Percentiles rank a stretch among this genome's conserved stretches.
Evolutionary conservation across 2,113 vertebrate species (phyloP).

Genomic region (Hucho hucho): DNA sequence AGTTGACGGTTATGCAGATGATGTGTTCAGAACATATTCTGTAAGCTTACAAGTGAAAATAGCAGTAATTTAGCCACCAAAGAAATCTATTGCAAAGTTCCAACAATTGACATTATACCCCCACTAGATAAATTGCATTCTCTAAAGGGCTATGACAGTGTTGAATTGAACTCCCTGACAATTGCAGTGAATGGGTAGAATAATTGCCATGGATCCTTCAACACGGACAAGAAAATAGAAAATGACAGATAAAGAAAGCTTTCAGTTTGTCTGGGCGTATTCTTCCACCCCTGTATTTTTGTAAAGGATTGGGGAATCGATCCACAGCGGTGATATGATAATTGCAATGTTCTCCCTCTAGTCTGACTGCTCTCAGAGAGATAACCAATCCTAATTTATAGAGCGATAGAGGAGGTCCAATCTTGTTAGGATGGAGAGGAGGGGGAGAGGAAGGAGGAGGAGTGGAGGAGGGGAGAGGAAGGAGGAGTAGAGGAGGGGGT

Average conservation of each 20-base stretch:
- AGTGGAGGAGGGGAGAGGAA: too few relatives aligned
- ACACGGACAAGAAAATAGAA: not conserved
- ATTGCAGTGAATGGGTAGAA: not conserved
- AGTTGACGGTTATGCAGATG: too few relatives aligned
- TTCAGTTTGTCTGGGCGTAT: slow-evolving; percentile 1
- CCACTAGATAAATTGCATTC: not conserved
- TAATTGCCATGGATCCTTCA: not conserved
- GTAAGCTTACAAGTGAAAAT: not conserved
- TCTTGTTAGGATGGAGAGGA: not conserved
- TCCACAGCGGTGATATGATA: slow-evolving; percentile 1
- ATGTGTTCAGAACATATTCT: too few relatives aligned
- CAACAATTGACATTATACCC: not conserved
- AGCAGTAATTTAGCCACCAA: not conserved
- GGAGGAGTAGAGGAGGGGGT: not conserved
- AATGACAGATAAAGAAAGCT: not conserved
- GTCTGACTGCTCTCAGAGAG: not conserved
- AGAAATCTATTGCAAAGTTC: not conserved
- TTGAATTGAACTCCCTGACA: not conserved
- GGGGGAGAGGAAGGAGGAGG: too few relatives aligned
- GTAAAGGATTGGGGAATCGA: not conserved
- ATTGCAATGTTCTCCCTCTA: slow-evolving; percentile 1
- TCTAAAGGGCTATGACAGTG: not conserved
- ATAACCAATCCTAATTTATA: not conserved
- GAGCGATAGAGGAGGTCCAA: not conserved
- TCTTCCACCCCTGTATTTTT: not conserved